Conservation (phyloP, 2,888 invertebrate species). For the Caenorhabditis sp. region DNA sequence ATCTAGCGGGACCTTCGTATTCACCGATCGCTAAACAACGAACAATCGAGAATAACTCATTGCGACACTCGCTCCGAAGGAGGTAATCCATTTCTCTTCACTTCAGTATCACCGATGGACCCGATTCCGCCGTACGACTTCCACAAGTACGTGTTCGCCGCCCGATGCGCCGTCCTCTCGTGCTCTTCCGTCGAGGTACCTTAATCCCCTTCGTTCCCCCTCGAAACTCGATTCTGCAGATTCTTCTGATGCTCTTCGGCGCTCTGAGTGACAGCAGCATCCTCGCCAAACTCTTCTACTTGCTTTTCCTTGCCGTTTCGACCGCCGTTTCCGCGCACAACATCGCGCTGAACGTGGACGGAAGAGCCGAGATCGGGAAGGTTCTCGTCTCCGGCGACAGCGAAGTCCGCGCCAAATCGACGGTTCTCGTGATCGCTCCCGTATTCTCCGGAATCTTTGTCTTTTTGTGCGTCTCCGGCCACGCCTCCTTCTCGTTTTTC, state of each 20-base stretch:
- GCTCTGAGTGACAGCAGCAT: too few species aligned
- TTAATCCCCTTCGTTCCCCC: too few species aligned
- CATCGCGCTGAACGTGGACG: conserved; percentile 23
- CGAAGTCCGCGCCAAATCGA: conserved; percentile 25
- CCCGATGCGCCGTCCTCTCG: conserved; percentile 34
- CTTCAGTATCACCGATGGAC: conserved; percentile 13
- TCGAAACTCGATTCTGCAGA: too few species aligned
- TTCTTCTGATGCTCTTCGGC: too few species aligned
- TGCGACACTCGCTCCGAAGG: too few species aligned
- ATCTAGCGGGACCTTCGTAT: too few species aligned
- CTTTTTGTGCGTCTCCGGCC: conserved; percentile 45
- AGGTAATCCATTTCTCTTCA: too few species aligned
- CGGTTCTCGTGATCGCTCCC: conserved; percentile 35
- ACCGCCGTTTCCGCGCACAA: conserved; percentile 40
- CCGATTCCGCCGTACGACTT: conserved; percentile 51
- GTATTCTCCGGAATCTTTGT: conserved; percentile 30
- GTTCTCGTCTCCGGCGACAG: background rate
- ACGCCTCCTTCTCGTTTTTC: conserved; percentile 48
- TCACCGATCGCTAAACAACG: too few species aligned
- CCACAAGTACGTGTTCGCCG: conserved; percentile 42
- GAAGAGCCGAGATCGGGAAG: conserved; percentile 39
- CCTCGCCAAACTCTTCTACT: conserved; percentile 43
- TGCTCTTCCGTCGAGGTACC: conserved; percentile 49
- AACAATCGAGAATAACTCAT: too few species aligned
- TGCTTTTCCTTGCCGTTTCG: conserved; percentile 18